Evolutionary conservation across 2,113 vertebrate species (phyloP), one percentile per base, ranked within the genome.

Genomic region (Nycticebus coucang): DNA sequence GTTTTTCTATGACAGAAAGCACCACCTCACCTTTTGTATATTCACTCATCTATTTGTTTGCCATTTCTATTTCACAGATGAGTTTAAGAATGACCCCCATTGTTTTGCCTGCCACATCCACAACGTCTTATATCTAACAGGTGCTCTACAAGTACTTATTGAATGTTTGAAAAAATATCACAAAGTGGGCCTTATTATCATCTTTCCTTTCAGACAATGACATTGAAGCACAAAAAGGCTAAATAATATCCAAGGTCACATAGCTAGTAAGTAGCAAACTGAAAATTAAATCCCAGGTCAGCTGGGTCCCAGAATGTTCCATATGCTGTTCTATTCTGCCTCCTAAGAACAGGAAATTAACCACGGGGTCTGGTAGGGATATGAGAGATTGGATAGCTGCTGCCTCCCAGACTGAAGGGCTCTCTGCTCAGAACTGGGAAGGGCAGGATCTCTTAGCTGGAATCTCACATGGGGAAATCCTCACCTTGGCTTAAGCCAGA

Each of bases 141-240:
- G 26, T 62, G 5, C 53, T 75, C 75, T 83, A 50, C 5, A 35
- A 66, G 28, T 22, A 82, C 30, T 37, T 22, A 53, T 0, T 19
- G n/a, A 26, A n/a, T 26, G 1, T 12, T 45, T 45, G 33, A 77
- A 59, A 2, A 75, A 69, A 24, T 22, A 45, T 1, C 59, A 26
- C 0, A 1, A 53, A 2, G 37, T 33, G 3, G 35, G 30, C 24
- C 17, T n/a, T 26, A 11, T 0, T 1, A 35, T 41, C 66, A 59
- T 4, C n/a, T n/a, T 50, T 59, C 60, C 69, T 75, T 83, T n/a
- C 19, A 68, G 64, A 95, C 2, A 15, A 77, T 10, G 33, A 91
- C 45, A 41, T 4, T 4, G 33, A 77, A 74, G 41, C 33, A 77
- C n/a, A 50, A 35, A 35, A 64, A 85, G 14, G 26, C 85, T 28